phyloP scores from a whole-genome alignment of 2,888 invertebrate species.

The Ophion slaviceki region DNA sequence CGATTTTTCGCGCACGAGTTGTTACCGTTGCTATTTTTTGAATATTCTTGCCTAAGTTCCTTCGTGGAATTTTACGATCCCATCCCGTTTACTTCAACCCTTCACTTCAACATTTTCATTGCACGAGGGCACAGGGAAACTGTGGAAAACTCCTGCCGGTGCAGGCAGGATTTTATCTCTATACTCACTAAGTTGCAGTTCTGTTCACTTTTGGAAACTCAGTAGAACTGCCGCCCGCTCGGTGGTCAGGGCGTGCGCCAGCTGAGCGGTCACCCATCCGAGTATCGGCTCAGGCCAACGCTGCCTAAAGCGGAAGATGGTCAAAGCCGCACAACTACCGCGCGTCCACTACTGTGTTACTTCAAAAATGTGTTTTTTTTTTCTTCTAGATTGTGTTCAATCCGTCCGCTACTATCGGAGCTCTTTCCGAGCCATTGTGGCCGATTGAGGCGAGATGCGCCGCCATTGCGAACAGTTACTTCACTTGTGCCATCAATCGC shows the following conservation, averaged over 20 bases:
- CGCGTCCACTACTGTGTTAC: neutral
- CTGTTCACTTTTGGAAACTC: too few relatives aligned
- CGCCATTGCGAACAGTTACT: conserved; percentile 97
- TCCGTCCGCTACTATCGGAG: conserved; percentile 95
- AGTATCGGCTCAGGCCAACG: neutral
- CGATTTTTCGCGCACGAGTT: neutral
- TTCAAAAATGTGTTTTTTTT: conserved; percentile 1
- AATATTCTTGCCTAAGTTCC: neutral
- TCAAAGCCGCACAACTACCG: neutral
- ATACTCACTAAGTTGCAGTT: too few relatives aligned
- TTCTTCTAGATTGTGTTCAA: conserved; percentile 93
- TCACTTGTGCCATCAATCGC: conserved; percentile 96
- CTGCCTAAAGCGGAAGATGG: too few relatives aligned
- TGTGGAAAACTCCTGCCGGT: too few relatives aligned
- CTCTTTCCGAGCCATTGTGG: conserved; percentile 93
- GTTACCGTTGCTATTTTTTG: neutral
- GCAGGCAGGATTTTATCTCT: too few relatives aligned
- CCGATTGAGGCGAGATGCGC: conserved; percentile 97
- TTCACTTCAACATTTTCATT: too few relatives aligned
- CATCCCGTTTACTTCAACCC: neutral
- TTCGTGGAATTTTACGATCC: neutral
- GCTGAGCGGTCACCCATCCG: neutral
- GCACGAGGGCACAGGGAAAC: too few relatives aligned
- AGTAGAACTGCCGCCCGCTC: too few relatives aligned
- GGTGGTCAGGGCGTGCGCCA: too few relatives aligned